A percentile compares a stretch with the other conserved stretches of the same genome.
Evolutionary conservation across 2,113 vertebrate species (phyloP).

Genomic region (Erythrocebus patas): DNA sequence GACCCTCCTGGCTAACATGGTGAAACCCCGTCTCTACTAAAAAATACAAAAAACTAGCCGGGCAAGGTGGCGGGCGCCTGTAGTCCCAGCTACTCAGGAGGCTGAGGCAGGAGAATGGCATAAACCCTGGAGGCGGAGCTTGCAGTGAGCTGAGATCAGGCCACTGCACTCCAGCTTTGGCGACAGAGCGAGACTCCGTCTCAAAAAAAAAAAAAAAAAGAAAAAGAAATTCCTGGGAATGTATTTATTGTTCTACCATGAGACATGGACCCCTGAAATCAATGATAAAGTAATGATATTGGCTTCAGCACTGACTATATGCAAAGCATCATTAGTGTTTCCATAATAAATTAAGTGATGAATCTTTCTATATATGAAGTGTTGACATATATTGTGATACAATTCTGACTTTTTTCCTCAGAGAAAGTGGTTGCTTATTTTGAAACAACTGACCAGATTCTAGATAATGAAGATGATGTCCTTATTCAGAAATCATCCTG

Average conservation of each 20-base stretch:
- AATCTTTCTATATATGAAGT: not conserved
- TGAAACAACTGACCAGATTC: slow-evolving; percentile 92
- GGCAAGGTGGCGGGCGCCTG: too few relatives aligned
- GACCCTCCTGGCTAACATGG: too few relatives aligned
- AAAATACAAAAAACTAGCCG: too few relatives aligned
- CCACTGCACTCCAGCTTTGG: too few relatives aligned
- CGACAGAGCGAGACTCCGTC: too few relatives aligned
- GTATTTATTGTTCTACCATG: not conserved
- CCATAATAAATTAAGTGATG: not conserved
- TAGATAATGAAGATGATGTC: slow-evolving; percentile 87
- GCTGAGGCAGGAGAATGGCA: too few relatives aligned
- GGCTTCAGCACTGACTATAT: not conserved
- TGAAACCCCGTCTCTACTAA: too few relatives aligned
- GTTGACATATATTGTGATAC: not conserved
- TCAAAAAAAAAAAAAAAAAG: not conserved
- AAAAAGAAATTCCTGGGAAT: not conserved
- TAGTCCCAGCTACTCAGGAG: too few relatives aligned
- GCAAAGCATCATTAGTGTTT: not conserved
- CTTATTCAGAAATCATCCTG: slow-evolving; percentile 86
- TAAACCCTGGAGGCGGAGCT: too few relatives aligned
- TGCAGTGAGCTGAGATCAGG: too few relatives aligned
- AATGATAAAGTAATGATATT: slow-evolving; percentile 6
- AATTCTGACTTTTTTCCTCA: slow-evolving; percentile 69
- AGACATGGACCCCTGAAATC: not conserved
- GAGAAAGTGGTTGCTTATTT: slow-evolving; percentile 92